Evolutionary conservation across 2,888 invertebrate genomes (phyloP), one percentile per base, ranked within the genome.

Genomic region (Plagodis dolabraria): DNA sequence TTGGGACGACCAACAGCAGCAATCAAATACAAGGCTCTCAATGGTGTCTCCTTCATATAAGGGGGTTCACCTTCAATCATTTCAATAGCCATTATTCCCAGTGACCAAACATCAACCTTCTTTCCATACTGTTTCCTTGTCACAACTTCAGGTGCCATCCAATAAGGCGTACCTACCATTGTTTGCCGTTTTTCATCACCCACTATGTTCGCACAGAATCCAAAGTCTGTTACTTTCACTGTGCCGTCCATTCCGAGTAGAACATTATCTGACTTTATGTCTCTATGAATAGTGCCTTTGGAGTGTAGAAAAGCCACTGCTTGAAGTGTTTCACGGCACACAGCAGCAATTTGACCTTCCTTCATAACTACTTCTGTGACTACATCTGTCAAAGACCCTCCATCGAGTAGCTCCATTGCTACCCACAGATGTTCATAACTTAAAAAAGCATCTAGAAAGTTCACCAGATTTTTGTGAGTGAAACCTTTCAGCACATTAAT

Each of bases 61-160:
- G 99, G 99, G 0, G 99, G 99, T 80, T 98, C 98, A 0, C 99
- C 99, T 83, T 99, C 98, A 53, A 99, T 96, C 93, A 93, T 93
- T 89, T 98, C 98, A 57, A 99, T 98, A 0, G 98, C 98, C 99
- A 99, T 99, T 64, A 99, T 99, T n/a, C 98, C 98, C 57, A 99
- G 93, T 0, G 98, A 98, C 98, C 98, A 98, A 43, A 98, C 97
- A 80, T 98, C 98, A 0, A 98, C 96, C 75, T 98, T 98, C 79
- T 97, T 98, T 8, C 98, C 98, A 74, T 99, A 99, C 73, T 98
- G 97, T 79, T 98, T 98, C 65, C 98, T 94, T 0, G 97, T 97
- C 0, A 98, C 97, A 0, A 98, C 97, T 86, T 98, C 98, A 0
- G 99, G 99, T 0, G 99, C 98, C 99, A 99, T 99, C 99, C 98